Base-by-base conservation (phyloP, 2,113 vertebrate genomes). In the Cygnus buccinator region DNA sequence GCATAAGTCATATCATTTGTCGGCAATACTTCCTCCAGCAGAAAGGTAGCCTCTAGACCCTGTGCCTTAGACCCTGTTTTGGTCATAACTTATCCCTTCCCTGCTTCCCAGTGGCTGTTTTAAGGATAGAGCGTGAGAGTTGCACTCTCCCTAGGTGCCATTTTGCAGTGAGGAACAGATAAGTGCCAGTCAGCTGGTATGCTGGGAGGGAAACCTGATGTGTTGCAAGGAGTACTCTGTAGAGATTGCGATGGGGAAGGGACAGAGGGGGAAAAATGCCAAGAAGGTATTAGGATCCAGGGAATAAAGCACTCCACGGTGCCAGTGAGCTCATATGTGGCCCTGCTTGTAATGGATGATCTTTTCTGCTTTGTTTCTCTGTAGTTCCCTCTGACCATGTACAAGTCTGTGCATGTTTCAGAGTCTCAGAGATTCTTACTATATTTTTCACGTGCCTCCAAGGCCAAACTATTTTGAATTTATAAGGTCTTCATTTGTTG, bases 1-100 rank as follows among this genome's bases (percentile, higher is more conserved):
- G 26, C 1, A 0, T 41, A 48, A 89, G 31, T 58, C 63, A 72
- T 54, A 76, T 72, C 6, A 8, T 39, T 68, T 4, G 0, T 3
- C 46, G 31, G 29, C n/a, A 85, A 16, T 57, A 13, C 22, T 70
- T 85, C 20, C 19, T 57, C 39, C 58, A 83, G 39, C 20, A 68
- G 18, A 73, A 74, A 63, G 21, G 31, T 2, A 25, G 37, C 26
- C 75, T 89, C 41, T 67, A 35, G 61, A 18, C 33, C 48, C 11
- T 33, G 16, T 25, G 57, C 5, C 14, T 26, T 59, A 55, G 50
- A 52, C 13, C 3, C 59, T 41, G 9, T 41, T 71, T n/a, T 77
- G 75, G 70, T 74, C 37, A 25, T 58, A 25, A 11, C 37, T 59
- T 46, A 13, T 31, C 28, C 18, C 5, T 55, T 73, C 9, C 10